phyloP scores from a whole-genome alignment of 2,888 invertebrate genomes.

The Lithosia quadra region DNA sequence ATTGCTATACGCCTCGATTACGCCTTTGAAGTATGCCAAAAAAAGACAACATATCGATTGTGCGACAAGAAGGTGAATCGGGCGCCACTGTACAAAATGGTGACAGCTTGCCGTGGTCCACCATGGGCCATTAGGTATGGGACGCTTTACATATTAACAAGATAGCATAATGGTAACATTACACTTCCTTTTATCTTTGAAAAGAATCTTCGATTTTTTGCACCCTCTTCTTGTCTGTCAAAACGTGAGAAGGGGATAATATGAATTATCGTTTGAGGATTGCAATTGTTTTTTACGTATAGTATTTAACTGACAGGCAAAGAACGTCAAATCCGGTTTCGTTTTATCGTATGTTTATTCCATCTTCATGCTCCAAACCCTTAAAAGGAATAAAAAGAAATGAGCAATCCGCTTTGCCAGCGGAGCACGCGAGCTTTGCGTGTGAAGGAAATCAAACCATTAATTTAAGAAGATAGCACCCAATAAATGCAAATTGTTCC shows the following conservation, averaged over 20 bases:
- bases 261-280: not conserved
- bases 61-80: no score
- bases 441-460: constrained; percentile 34
- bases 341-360: not conserved
- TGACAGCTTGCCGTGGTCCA: no score
- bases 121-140: no score
- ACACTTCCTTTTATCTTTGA: not conserved
- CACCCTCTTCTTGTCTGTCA: not conserved
- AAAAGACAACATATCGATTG: no score
- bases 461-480: constrained; percentile 48
- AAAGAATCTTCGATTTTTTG: not conserved
- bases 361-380: not conserved
- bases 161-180: not conserved
- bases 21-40: no score
- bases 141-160: not conserved
- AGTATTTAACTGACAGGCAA: not conserved
- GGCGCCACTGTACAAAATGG: no score
- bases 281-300: not conserved
- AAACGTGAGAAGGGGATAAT: not conserved
- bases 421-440: constrained; percentile 36
- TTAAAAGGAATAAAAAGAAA: constrained; percentile 7
- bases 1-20: no score
- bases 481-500: constrained; percentile 72
- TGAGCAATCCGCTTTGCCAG: constrained; percentile 21
- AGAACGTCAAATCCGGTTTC: not conserved